Percentiles rank a stretch among this genome's conserved stretches.
Evolutionary conservation across 2,797 vertebrate species (phyloP).

Genomic region (Ctenochaetus hawaiiensis): DNA sequence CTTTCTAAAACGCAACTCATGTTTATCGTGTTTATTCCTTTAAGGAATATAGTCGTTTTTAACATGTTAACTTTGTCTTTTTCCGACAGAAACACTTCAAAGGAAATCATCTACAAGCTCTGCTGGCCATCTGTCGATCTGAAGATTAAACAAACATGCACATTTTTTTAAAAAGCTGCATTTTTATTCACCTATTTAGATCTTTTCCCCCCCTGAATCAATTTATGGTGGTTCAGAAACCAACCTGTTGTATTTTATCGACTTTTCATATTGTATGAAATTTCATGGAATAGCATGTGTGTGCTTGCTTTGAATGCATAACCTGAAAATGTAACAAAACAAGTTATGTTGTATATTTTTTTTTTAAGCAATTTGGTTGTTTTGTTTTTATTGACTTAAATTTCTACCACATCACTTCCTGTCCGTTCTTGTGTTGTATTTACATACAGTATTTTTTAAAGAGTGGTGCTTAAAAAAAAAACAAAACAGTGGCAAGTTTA

Average conservation of each 20-base stretch:
- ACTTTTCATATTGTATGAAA: not conserved
- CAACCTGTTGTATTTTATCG: not conserved
- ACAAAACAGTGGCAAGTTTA: not conserved
- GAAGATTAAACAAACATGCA: conserved; percentile 72
- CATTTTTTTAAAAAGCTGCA: not conserved
- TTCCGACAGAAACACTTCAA: conserved; percentile 77
- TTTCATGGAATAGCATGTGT: not conserved
- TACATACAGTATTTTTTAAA: not conserved
- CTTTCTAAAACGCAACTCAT: not conserved
- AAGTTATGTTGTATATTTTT: not conserved
- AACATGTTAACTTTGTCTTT: not conserved
- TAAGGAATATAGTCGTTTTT: not conserved
- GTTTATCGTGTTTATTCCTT: not conserved
- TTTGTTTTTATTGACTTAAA: conserved; percentile 9
- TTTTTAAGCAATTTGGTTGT: not conserved
- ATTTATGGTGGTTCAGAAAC: not conserved
- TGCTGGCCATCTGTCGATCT: conserved; percentile 81
- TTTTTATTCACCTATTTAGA: not conserved
- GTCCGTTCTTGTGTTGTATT: not conserved
- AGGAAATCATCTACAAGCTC: conserved; percentile 76
- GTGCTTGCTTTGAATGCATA: not conserved
- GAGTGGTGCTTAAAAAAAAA: not conserved
- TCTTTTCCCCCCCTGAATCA: not conserved
- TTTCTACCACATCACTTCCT: not conserved
- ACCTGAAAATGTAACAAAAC: not conserved